Conservation (phyloP, 2,113 vertebrate genomes). For the Siniperca chuatsi region DNA sequence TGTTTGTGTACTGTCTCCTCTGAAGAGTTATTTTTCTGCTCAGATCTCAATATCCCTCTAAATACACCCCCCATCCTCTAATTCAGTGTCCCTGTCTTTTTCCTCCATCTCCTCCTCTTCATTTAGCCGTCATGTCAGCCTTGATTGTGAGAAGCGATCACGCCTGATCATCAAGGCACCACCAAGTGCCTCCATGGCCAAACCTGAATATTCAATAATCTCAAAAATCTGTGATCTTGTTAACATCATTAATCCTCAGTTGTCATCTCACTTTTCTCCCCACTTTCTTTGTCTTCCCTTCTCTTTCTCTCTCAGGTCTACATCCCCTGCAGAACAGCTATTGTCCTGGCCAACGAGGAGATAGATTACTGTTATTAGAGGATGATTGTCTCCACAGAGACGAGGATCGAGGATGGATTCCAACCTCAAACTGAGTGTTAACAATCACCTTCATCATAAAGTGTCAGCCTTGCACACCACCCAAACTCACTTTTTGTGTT, state of each 20-base stretch:
- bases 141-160: constrained; percentile 38
- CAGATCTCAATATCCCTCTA: constrained; percentile 43
- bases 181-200: not conserved
- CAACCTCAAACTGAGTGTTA: constrained; percentile 74
- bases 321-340: constrained; percentile 87
- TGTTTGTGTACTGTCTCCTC: constrained; percentile 15
- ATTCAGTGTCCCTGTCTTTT: not conserved
- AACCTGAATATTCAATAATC: constrained; percentile 29
- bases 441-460: constrained; percentile 75
- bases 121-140: constrained; percentile 5
- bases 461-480: constrained; percentile 63
- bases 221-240: constrained; percentile 45
- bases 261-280: constrained; percentile 64
- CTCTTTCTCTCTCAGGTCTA: constrained; percentile 81
- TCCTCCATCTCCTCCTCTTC: constrained; percentile 9
- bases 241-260: constrained; percentile 63
- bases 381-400: constrained; percentile 73
- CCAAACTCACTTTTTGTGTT: constrained; percentile 60
- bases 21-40: constrained; percentile 21
- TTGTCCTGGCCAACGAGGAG: constrained; percentile 87
- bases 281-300: constrained; percentile 42
- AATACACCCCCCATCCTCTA: constrained; percentile 8
- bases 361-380: constrained; percentile 85
- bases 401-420: constrained; percentile 71
- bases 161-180: constrained; percentile 9